Evolutionary conservation across 2,797 vertebrate genomes (phyloP).

Genomic region (Morus bassanus): DNA sequence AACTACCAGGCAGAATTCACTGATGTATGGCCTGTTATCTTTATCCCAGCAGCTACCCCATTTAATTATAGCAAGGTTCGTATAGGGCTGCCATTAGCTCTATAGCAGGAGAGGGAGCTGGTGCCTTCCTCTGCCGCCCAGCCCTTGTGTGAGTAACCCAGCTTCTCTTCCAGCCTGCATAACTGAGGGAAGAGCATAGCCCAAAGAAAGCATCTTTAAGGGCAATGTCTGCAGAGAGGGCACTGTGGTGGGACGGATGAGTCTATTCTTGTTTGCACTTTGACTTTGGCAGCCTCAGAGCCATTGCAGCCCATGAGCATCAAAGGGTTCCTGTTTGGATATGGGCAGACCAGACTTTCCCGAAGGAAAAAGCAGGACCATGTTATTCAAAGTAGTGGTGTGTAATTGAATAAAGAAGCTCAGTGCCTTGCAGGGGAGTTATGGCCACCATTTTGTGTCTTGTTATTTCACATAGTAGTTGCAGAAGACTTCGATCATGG

Average conservation of each 20-base stretch:
- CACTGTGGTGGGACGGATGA: neutral
- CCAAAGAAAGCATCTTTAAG: neutral
- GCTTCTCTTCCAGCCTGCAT: neutral
- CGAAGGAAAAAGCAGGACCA: neutral
- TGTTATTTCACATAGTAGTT: neutral
- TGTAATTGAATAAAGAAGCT: neutral
- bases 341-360: neutral
- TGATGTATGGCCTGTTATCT: neutral
- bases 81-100: neutral
- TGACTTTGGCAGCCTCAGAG: neutral
- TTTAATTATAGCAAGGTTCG: neutral
- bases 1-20: neutral
- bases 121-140: neutral
- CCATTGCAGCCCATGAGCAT: neutral
- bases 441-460: neutral
- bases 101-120: neutral
- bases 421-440: neutral
- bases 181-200: neutral
- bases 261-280: constrained; percentile 12
- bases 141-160: neutral
- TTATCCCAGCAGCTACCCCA: neutral
- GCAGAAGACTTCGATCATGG: neutral
- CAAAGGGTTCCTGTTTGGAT: neutral
- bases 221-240: neutral
- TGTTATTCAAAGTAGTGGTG: neutral